Evolutionary conservation across 2,797 vertebrate species (phyloP), one percentile per base, ranked within the genome.

Genomic region (Chrysocyon brachyurus): DNA sequence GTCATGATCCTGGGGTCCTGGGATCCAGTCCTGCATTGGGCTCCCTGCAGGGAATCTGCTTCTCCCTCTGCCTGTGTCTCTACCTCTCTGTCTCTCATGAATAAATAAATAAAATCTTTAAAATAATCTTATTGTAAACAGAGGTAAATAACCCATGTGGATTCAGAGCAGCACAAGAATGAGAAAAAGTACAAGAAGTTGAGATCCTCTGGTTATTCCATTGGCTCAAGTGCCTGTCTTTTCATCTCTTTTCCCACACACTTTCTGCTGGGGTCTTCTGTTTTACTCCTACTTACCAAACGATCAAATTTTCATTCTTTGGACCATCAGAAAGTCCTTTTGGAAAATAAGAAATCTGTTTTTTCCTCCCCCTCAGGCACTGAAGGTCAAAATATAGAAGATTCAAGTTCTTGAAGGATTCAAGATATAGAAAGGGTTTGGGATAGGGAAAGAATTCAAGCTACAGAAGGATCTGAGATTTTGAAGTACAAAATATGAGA

Each of bases 251-350:
- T 90, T 93, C 49, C 49, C 36, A 88, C 26, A 14, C 81, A 24
- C 28, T 75, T 36, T 87, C 36, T 93, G n/a, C 33, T 89, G 24
- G 54, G 72, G 12, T 89, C 57, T 96, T 78, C 31, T 57, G 46
- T 92, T 97, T 92, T 86, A 88, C 16, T n/a, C 33, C 59, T 78
- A 68, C 16, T 82, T 59, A 91, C 21, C 57, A 94, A 79, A 94
- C 40, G 91, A 24, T 54, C 49, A 84, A 21, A 82, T 88, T 84
- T 89, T 86, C 40, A 63, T 93, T 94, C 61, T 89, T 68, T 95
- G 8, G 17, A 78, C 22, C 52, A 87, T 91, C 24, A 96, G 24
- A 95, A 90, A 40, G 15, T 77, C 28, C 31, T 85, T 87, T 94
- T 68, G 57, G 49, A 81, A 40, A 84, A 82, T 22, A 96, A 90